phyloP scores from a whole-genome alignment of 2,888 invertebrate species.

The Scaptomyza tumidula region DNA sequence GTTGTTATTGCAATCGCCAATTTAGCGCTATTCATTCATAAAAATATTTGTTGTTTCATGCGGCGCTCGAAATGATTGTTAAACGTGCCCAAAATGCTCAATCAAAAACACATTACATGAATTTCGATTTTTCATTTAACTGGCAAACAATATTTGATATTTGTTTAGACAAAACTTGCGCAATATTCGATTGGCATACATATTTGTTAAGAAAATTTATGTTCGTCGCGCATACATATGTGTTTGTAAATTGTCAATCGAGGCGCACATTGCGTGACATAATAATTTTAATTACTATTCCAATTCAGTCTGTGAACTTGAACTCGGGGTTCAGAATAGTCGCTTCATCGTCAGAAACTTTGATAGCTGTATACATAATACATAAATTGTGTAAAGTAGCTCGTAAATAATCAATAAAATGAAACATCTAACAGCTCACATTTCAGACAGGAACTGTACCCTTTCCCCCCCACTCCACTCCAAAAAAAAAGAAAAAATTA shows the following conservation, averaged over 20 bases:
- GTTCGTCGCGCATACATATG: background rate
- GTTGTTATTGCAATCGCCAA: constrained; percentile 54
- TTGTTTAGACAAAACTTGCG: constrained; percentile 28
- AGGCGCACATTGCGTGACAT: constrained; percentile 62
- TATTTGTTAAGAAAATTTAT: background rate
- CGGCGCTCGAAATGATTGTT: constrained; percentile 55
- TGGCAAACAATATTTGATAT: constrained; percentile 13
- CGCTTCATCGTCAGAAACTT: constrained; percentile 41
- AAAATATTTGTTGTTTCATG: constrained; percentile 59
- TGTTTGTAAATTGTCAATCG: constrained; percentile 50
- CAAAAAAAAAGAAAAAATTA: no score
- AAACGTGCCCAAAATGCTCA: constrained; percentile 63
- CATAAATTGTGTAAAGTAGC: constrained; percentile 36
- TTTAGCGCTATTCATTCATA: constrained; percentile 76
- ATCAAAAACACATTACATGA: constrained; percentile 76
- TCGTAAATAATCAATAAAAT: constrained; percentile 56
- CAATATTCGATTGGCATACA: constrained; percentile 17
- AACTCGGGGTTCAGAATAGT: constrained; percentile 58
- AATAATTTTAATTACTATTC: constrained; percentile 74
- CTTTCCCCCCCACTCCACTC: no score
- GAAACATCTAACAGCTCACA: constrained; percentile 27
- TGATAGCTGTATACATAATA: constrained; percentile 27
- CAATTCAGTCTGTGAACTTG: constrained; percentile 67
- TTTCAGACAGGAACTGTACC: background rate
- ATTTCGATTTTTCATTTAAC: constrained; percentile 58